These are phyloP conservation scores for Oegoconia quadripuncta DNA, from an alignment of 2,888 invertebrate genomes.

Conservation along the genomic window DNA sequence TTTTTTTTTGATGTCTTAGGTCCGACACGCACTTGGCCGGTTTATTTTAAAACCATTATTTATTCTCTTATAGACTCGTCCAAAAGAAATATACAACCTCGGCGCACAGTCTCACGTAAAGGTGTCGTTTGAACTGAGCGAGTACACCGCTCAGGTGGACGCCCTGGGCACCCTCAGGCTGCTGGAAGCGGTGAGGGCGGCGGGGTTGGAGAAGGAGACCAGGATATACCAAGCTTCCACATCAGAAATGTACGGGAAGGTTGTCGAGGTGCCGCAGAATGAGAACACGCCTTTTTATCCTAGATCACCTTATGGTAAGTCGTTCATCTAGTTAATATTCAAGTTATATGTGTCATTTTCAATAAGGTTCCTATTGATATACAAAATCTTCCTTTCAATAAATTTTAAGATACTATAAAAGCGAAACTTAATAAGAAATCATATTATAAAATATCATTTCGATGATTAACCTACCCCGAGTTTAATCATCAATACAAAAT, in stretches of 20 bases:
- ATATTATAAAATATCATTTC: too few species aligned
- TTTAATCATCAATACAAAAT: too few species aligned
- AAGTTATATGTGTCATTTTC: too few species aligned
- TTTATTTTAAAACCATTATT: too few species aligned
- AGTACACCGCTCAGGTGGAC: constrained; percentile 99
- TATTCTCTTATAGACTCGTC: constrained; percentile 77
- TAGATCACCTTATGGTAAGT: constrained; percentile 95
- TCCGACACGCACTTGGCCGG: too few species aligned
- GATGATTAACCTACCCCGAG: too few species aligned
- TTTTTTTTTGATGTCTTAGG: too few species aligned
- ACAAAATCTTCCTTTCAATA: too few species aligned
- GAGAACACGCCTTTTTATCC: constrained; percentile 98
- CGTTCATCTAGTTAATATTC: neutral
- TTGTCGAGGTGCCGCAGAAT: constrained; percentile 93
- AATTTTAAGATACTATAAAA: too few species aligned
- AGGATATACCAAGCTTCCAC: constrained; percentile 98
- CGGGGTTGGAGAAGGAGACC: constrained; percentile 88
- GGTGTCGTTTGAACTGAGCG: constrained; percentile 98
- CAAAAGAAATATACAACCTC: constrained; percentile 97
- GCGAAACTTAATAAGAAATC: too few species aligned
- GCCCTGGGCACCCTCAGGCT: constrained; percentile 95
- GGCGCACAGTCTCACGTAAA: constrained; percentile 99
- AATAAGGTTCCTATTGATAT: too few species aligned
- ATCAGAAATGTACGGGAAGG: constrained; percentile 96
- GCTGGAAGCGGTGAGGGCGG: constrained; percentile 94